Evolutionary conservation across 1,140 invertebrate species (phyloP), one percentile per base, ranked within the genome.

Genomic region (Scylla paramamosain): DNA sequence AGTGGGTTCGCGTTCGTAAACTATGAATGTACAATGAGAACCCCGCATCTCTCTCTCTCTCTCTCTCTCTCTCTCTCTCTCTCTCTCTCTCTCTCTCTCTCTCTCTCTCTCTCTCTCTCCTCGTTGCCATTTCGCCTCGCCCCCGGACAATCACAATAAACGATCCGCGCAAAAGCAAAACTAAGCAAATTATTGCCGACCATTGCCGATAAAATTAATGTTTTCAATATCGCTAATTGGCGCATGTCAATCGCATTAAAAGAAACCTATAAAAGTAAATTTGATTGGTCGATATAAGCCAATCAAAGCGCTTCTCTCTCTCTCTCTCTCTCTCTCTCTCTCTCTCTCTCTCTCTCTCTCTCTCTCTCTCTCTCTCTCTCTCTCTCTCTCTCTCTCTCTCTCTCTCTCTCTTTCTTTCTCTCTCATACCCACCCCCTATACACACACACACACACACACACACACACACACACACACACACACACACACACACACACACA

Each of bases 401-500:
- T 77, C 67, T 77, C 67, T 77, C 67, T 77, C 67, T 77, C 67
- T 77, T 20, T 77, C 67, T 77, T 20, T 77, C 67, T 77, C 67
- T 77, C 67, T 77, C 67, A 16, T 20, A 16, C 67, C n/a, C 67
- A 16, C 67, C n/a, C 67, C n/a, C 67, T 77, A 39, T 6, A 39
- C 39, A 39, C 39, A 39, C 39, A 39, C 39, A 39, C 39, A 39
- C 39, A 39, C 88, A 89, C 32, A 89, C 88, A 89, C n/a, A 89
- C 88, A 89, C 32, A 89, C 88, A 89, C 32, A 89, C 59, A 91
- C 29, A 67, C 48, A 77, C 25, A 91, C 59, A 91, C 89, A 45
- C 89, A 45, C 46, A 46, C 89, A 91, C 32, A 91, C 89, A 91
- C 89, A 91, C 46, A 46, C 46, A 91, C 89, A 91, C 32, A 46